phyloP scores from a whole-genome alignment of 2,888 invertebrate genomes.

The Sclerodermus sp. region DNA sequence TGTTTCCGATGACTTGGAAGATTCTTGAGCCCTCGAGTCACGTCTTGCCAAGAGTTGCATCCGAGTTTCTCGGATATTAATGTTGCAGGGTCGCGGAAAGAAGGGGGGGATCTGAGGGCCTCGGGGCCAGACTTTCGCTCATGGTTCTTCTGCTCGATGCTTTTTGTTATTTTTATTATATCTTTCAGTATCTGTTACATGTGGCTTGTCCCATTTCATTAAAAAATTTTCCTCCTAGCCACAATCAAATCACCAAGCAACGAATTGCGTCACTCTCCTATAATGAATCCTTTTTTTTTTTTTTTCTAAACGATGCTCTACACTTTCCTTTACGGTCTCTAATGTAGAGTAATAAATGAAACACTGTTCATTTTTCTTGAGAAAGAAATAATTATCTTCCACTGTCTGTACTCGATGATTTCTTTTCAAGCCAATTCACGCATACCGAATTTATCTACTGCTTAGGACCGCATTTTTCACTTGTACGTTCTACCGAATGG shows the following conservation, averaged over 20 bases:
- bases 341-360: too few relatives aligned
- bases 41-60: constrained; percentile 27
- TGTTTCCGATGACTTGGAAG: constrained; percentile 22
- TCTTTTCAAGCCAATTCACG: constrained; percentile 10
- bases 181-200: constrained; percentile 8
- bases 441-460: constrained; percentile 12
- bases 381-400: constrained; percentile 1
- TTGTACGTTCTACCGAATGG: background rate
- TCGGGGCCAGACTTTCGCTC: constrained; percentile 49
- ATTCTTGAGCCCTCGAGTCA: constrained; percentile 19
- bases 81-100: constrained; percentile 33
- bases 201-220: constrained; percentile 18
- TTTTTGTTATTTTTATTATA: constrained; percentile 23
- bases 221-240: background rate
- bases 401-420: constrained; percentile 3
- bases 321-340: too few relatives aligned
- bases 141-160: constrained; percentile 13
- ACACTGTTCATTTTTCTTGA: too few relatives aligned
- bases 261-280: too few relatives aligned
- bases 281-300: too few relatives aligned
- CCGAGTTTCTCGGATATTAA: constrained; percentile 41
- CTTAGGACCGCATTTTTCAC: constrained; percentile 9
- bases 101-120: constrained; percentile 27
- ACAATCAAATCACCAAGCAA: too few relatives aligned
- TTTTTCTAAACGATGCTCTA: too few relatives aligned